Conservation (phyloP, 2,888 invertebrate genomes). For the Lithosia quadra region DNA sequence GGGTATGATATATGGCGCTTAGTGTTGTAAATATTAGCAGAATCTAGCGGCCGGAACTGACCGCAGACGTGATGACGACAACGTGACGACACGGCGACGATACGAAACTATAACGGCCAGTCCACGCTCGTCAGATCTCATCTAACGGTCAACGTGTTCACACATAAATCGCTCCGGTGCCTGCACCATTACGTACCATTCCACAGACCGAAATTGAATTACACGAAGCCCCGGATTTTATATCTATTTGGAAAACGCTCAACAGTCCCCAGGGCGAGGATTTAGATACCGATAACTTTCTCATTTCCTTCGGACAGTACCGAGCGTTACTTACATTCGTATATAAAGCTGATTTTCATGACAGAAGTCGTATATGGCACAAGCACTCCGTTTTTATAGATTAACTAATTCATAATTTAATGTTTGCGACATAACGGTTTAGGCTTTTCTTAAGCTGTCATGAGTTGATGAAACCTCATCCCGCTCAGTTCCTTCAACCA, state of each 20-base stretch:
- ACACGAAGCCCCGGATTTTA: slow-evolving; percentile 81
- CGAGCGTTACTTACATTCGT: slow-evolving; percentile 69
- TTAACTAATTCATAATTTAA: neutral
- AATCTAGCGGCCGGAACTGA: slow-evolving; percentile 45
- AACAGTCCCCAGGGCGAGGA: slow-evolving; percentile 77
- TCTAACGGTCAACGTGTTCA: slow-evolving; percentile 60
- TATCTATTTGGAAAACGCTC: slow-evolving; percentile 82
- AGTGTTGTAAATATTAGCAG: slow-evolving; percentile 63
- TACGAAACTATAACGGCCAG: slow-evolving; percentile 20
- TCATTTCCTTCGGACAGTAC: slow-evolving; percentile 79
- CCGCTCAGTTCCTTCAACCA: neutral
- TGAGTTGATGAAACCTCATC: too few species aligned
- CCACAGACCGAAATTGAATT: slow-evolving; percentile 78
- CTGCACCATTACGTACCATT: slow-evolving; percentile 58
- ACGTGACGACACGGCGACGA: slow-evolving; percentile 22
- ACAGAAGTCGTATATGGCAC: slow-evolving; percentile 59
- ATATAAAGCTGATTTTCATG: slow-evolving; percentile 65
- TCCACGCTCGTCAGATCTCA: slow-evolving; percentile 47
- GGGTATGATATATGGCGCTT: slow-evolving; percentile 58
- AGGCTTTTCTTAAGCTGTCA: neutral
- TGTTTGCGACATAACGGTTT: neutral
- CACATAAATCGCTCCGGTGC: slow-evolving; percentile 69
- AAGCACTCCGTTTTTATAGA: slow-evolving; percentile 14
- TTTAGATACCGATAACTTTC: slow-evolving; percentile 85
- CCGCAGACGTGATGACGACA: slow-evolving; percentile 48